Evolutionary conservation across 92 coral and sea anemone species (phyloP).

Genomic region (Zoanthus solanderi): DNA sequence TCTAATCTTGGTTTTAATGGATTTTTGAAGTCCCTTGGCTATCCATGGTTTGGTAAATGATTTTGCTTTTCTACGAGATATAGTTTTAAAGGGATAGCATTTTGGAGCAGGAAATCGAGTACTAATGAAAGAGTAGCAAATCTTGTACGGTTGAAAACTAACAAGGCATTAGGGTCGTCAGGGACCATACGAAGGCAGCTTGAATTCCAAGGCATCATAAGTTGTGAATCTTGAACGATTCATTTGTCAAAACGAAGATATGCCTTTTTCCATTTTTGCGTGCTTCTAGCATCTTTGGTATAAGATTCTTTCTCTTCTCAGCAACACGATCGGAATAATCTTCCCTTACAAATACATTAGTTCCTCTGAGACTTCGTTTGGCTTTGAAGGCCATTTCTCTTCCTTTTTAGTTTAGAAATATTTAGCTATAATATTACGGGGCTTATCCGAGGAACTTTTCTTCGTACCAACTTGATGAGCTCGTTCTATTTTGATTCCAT

Average conservation of each 20-base stretch:
- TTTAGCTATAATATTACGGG: conserved; percentile 50
- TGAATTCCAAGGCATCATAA: not conserved
- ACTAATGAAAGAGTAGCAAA: not conserved
- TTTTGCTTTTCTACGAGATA: not conserved
- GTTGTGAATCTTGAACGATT: conserved; percentile 1
- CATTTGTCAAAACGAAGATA: conserved; percentile 56
- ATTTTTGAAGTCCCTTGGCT: conserved; percentile 3
- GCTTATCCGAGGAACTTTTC: conserved; percentile 24
- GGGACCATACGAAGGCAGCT: not conserved
- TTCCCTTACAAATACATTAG: conserved; percentile 52
- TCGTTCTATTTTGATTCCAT: not conserved
- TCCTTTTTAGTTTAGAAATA: conserved; percentile 48
- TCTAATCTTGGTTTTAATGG: not conserved
- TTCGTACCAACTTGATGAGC: not conserved
- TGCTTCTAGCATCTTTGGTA: conserved; percentile 57
- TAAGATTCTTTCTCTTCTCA: conserved; percentile 45
- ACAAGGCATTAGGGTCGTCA: not conserved
- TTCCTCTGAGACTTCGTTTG: conserved; percentile 46
- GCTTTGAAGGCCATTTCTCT: conserved; percentile 46
- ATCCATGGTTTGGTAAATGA: not conserved
- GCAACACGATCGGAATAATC: conserved; percentile 55
- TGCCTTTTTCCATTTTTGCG: conserved; percentile 44
- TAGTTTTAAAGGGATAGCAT: not conserved
- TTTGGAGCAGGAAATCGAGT: not conserved
- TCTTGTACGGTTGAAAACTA: not conserved